Evolutionary conservation across 2,888 invertebrate species (phyloP), one percentile per base, ranked within the genome.

Genomic region (Osedax fenrisi): DNA sequence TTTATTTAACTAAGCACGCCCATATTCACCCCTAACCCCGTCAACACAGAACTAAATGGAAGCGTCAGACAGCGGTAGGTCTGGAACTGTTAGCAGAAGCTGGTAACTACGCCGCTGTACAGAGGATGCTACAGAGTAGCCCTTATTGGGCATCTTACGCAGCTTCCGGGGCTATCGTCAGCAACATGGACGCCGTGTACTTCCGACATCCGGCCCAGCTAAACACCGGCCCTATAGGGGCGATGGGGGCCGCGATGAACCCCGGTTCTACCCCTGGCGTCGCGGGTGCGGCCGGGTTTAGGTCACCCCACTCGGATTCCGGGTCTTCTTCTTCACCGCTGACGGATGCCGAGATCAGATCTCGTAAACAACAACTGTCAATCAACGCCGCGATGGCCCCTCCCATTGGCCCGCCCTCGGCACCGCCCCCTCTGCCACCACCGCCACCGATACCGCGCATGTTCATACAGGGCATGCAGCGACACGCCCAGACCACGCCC

Each of bases 41-140:
- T n/a, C n/a, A n/a, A n/a, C n/a, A n/a, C n/a, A 93, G 94, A 85
- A 97, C 97, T 84, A 97, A 97, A 87, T 98, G 97, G 97, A 97
- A 97, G 86, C 89, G 97, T 1, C 97, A 97, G 85, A 95, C 97
- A 21, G 94, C 97, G 0, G 97, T 97, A 1, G 96, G 97, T 0
- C 86, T 96, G 80, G 98, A 98, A 84, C 89, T 98, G 61, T 87
- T 98, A 75, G 94, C 95, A 1, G 98, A 98, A 85, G 94, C 96
- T 0, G 94, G 94, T 5, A 97, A 96, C 87, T 94, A 93, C 86
- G 95, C 95, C 0, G 97, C 97, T n/a, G 92, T 98, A 82, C 96
- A 96, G 86, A 89, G 96, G 77, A 87, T 97, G 78, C 81, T 88
- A 21, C 84, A 84, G 76, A 81, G 81, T 25, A 84, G 84, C 78